Conservation (phyloP, 2,888 invertebrate genomes). For the Sphinx pinastri region DNA sequence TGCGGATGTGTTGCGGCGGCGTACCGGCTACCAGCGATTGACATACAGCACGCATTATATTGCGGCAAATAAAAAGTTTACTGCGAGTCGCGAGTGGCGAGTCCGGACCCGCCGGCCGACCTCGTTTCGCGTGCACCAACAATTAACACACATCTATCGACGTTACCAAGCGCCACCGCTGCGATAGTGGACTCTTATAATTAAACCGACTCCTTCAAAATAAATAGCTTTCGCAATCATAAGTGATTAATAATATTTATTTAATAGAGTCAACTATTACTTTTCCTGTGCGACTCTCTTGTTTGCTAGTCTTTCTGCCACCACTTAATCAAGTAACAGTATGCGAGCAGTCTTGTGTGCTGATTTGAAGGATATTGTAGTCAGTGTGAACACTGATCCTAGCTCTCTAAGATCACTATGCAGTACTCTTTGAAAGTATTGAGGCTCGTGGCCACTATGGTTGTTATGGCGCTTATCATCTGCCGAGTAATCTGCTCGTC, state of each 20-base stretch:
- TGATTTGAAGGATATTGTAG: no score
- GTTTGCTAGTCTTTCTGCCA: no score
- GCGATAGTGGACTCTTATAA: slow-evolving; percentile 32
- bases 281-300: no score
- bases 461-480: no score
- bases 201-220: slow-evolving; percentile 25
- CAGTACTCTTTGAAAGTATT: no score
- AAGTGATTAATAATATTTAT: slow-evolving; percentile 2
- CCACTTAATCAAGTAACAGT: no score
- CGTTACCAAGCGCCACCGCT: slow-evolving; percentile 33
- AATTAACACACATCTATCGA: slow-evolving; percentile 42
- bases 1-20: slow-evolving; percentile 39
- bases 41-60: slow-evolving; percentile 41
- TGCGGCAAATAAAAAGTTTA: slow-evolving; percentile 50
- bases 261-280: not conserved
- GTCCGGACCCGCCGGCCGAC: not conserved
- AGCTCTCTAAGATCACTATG: no score
- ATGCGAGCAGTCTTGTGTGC: no score
- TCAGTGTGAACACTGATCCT: no score
- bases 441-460: no score
- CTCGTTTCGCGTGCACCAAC: slow-evolving; percentile 35
- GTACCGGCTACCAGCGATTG: slow-evolving; percentile 39
- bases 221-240: slow-evolving; percentile 21
- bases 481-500: no score
- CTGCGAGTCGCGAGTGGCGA: slow-evolving; percentile 29